phyloP scores from a whole-genome alignment of 2,888 invertebrate species.

The Phortica magna region DNA sequence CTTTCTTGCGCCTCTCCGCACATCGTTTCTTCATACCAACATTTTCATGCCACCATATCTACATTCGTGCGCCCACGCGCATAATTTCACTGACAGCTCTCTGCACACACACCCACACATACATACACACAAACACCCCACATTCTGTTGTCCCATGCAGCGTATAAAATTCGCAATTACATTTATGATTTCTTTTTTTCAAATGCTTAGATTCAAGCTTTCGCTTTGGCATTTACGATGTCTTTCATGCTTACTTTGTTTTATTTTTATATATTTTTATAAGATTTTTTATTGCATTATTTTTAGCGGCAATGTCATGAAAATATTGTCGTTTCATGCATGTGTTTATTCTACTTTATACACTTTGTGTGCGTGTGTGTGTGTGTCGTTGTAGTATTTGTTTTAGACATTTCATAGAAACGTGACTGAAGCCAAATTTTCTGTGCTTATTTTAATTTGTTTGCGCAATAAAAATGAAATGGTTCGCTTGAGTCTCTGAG shows the following conservation, averaged over 20 bases:
- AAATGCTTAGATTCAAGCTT: conserved; percentile 48
- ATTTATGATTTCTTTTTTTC: conserved; percentile 68
- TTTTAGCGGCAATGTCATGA: conserved; percentile 48
- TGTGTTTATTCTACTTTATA: conserved; percentile 54
- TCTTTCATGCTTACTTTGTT: conserved; percentile 31
- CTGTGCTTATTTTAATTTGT: conserved; percentile 70
- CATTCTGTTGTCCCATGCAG: conserved; percentile 32
- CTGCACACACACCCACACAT: no score
- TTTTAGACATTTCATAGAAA: conserved; percentile 57
- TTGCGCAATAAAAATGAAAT: conserved; percentile 42
- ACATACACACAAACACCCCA: not conserved
- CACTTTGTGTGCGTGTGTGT: not conserved
- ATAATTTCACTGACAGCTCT: conserved; percentile 1
- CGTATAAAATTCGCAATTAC: conserved; percentile 70
- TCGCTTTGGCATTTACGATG: conserved; percentile 40
- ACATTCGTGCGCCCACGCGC: not conserved
- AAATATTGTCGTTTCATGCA: conserved; percentile 49
- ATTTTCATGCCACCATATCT: not conserved
- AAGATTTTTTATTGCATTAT: conserved; percentile 69
- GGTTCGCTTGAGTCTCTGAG: not conserved
- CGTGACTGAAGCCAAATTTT: conserved; percentile 68
- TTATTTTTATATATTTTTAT: conserved; percentile 60
- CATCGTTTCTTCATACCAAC: not conserved
- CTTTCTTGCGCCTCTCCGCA: not conserved
- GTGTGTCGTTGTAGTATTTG: conserved; percentile 44